Evolutionary conservation across 2,797 vertebrate species (phyloP).

Genomic region (Tolypeutes matacus): DNA sequence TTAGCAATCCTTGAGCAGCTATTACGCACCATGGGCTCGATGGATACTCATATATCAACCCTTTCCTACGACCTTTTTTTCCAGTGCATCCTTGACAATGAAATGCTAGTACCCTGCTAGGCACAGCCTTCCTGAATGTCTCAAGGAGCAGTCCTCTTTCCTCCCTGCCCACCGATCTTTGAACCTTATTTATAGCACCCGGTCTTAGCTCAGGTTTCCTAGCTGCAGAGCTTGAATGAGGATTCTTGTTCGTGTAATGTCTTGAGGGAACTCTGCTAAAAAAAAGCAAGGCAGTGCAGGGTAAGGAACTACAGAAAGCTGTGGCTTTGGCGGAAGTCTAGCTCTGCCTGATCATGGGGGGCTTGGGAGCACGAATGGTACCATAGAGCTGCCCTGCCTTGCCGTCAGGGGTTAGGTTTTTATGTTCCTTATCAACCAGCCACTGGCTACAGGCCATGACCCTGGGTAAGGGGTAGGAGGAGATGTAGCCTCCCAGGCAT

Average conservation of each 20-base stretch:
- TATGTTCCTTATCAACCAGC: fast-evolving
- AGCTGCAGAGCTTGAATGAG: background rate
- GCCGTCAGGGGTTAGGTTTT: background rate
- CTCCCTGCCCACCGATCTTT: background rate
- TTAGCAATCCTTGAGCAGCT: background rate
- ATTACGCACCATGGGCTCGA: fast-evolving
- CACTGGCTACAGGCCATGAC: background rate
- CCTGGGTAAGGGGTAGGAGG: background rate
- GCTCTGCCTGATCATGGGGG: fast-evolving
- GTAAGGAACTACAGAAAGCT: background rate
- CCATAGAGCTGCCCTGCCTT: background rate
- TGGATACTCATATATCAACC: fast-evolving
- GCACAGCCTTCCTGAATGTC: background rate
- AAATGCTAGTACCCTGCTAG: background rate
- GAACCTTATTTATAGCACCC: no score
- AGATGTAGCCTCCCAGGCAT: background rate
- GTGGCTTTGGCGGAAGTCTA: background rate
- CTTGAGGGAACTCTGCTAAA: background rate
- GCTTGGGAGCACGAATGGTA: background rate
- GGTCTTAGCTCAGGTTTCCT: background rate
- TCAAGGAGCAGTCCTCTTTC: background rate
- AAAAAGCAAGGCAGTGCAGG: fast-evolving
- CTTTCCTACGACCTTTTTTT: background rate
- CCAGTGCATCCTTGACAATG: background rate
- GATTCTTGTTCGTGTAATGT: background rate